Conservation (phyloP, 2,113 vertebrate genomes). For the Cryptotis parvus region DNA sequence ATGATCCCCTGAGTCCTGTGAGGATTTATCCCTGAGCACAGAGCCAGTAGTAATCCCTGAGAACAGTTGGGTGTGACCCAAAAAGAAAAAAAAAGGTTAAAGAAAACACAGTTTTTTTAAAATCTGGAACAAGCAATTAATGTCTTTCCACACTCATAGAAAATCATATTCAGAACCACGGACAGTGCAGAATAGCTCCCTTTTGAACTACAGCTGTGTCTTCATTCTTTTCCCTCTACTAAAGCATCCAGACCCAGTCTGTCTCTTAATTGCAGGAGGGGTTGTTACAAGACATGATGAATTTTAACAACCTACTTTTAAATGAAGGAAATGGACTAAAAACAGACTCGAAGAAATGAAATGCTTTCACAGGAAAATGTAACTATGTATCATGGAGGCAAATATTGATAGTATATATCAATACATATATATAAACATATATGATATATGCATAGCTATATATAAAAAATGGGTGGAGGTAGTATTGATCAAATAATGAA, state of each 20-base stretch:
- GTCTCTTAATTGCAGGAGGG: constrained; percentile 77
- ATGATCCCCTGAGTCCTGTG: too few species aligned
- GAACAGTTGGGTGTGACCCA: too few species aligned
- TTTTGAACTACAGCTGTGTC: constrained; percentile 78
- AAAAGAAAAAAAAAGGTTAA: too few species aligned
- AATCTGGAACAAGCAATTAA: constrained; percentile 64
- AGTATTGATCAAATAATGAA: background rate
- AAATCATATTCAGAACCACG: constrained; percentile 67
- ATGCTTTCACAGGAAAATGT: constrained; percentile 65
- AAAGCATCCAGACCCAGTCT: constrained; percentile 73
- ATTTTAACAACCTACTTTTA: constrained; percentile 73
- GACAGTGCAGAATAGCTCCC: constrained; percentile 52
- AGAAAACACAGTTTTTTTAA: background rate
- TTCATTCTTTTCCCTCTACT: constrained; percentile 42
- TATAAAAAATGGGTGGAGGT: background rate
- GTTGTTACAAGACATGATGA: constrained; percentile 77
- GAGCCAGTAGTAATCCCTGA: too few species aligned
- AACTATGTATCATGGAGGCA: background rate
- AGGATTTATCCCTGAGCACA: too few species aligned
- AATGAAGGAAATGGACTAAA: constrained; percentile 74
- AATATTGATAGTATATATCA: background rate
- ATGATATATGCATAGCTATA: too few species aligned
- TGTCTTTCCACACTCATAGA: constrained; percentile 60
- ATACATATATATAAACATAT: too few species aligned
- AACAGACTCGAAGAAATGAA: constrained; percentile 62